Conservation (phyloP, 2,797 vertebrate genomes). For the Takifugu rubripes region DNA sequence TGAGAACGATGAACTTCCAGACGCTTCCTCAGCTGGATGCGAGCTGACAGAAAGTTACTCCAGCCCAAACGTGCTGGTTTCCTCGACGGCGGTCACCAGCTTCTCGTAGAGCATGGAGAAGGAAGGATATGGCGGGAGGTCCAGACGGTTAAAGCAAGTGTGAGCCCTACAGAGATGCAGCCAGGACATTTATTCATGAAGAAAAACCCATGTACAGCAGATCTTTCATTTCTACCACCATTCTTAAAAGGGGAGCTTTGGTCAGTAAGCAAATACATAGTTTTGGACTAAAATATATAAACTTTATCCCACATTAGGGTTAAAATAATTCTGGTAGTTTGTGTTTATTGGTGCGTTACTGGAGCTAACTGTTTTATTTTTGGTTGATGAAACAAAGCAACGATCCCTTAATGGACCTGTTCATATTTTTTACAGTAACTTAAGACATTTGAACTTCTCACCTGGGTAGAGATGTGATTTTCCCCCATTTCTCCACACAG, state of each 20-base stretch:
- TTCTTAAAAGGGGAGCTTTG: no score
- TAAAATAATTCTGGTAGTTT: not conserved
- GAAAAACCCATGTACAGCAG: no score
- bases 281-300: no score
- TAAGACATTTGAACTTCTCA: conserved; percentile 33
- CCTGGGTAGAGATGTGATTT: conserved; percentile 95
- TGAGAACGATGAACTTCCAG: conserved; percentile 19
- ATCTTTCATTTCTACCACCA: not conserved
- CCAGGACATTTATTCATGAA: no score
- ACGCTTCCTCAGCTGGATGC: conserved; percentile 6
- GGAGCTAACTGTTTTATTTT: not conserved
- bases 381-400: no score
- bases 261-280: no score
- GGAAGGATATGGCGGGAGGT: conserved; percentile 94
- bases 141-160: conserved; percentile 96
- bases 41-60: conserved; percentile 72
- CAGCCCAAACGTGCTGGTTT: conserved; percentile 96
- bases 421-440: not conserved
- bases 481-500: conserved; percentile 98
- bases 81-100: conserved; percentile 94
- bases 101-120: conserved; percentile 98
- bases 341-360: not conserved
- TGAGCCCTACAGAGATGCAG: conserved; percentile 81
- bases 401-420: not conserved
- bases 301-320: no score